A percentile compares a stretch with the other conserved stretches of the same genome.
Conservation (phyloP, 2,113 vertebrate genomes). For the Lophius piscatorius region DNA sequence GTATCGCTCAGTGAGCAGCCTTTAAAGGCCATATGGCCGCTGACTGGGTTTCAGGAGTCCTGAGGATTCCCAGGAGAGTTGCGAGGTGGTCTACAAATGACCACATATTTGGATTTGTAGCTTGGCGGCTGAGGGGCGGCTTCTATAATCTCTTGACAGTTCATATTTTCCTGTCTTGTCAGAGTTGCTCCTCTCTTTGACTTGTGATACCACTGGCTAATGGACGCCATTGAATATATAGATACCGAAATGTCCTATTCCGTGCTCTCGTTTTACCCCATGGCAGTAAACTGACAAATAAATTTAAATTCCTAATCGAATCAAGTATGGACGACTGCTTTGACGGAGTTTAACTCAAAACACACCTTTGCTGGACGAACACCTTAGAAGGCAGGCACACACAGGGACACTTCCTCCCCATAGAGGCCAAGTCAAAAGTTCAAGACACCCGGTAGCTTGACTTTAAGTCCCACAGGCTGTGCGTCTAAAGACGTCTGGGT, state of each 20-base stretch:
- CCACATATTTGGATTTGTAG: no score
- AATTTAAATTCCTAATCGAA: neutral
- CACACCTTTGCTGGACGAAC: constrained; percentile 4
- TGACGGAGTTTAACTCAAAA: constrained; percentile 42
- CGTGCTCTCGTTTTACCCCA: constrained; percentile 29
- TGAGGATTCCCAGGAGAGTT: no score
- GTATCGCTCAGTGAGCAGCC: no score
- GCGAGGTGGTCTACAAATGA: no score
- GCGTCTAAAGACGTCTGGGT: constrained; percentile 35
- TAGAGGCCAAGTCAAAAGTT: constrained; percentile 57
- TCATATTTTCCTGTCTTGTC: no score
- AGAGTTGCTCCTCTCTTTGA: constrained; percentile 38
- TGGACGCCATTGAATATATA: no score
- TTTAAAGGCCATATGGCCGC: no score
- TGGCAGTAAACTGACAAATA: constrained; percentile 33
- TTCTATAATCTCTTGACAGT: no score
- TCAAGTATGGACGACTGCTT: constrained; percentile 2
- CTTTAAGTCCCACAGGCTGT: constrained; percentile 28
- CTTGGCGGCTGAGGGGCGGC: no score
- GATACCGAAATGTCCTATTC: constrained; percentile 14
- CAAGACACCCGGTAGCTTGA: constrained; percentile 31
- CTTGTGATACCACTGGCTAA: constrained; percentile 32
- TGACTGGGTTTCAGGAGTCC: no score
- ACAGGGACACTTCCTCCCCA: constrained; percentile 5
- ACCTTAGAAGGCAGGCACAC: neutral